Evolutionary conservation across 2,888 invertebrate genomes (phyloP).

Genomic region (Penaeus monodon): DNA sequence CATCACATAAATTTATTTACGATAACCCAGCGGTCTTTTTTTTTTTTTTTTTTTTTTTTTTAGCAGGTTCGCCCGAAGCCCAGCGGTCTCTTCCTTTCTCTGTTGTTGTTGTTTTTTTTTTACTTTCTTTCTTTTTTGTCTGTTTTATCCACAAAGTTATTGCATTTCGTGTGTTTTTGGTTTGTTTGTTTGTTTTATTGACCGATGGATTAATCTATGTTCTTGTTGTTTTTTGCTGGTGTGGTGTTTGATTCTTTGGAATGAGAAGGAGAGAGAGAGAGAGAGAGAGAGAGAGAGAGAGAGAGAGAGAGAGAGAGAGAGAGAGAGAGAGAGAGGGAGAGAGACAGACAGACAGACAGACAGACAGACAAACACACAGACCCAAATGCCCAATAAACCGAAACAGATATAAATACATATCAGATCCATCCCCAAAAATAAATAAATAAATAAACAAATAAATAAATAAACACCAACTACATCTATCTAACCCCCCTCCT

Average conservation of each 20-base stretch:
- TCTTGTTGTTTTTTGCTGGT: too few relatives aligned
- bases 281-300: constrained; percentile 11
- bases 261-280: neutral
- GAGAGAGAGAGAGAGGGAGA: neutral
- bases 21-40: too few relatives aligned
- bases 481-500: neutral
- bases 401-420: neutral
- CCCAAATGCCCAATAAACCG: neutral
- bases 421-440: neutral
- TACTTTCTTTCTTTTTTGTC: too few relatives aligned
- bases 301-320: neutral
- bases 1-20: too few relatives aligned
- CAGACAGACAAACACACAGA: neutral
- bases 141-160: too few relatives aligned
- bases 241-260: neutral
- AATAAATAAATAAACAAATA: neutral
- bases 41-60: too few relatives aligned
- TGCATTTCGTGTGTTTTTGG: neutral
- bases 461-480: too few relatives aligned
- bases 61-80: too few relatives aligned
- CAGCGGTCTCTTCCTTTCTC: too few relatives aligned
- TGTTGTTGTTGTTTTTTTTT: too few relatives aligned
- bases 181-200: neutral
- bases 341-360: constrained; percentile 7
- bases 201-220: too few relatives aligned